Evolutionary conservation across 2,888 invertebrate species (phyloP).

Genomic region (Trilocha varians): DNA sequence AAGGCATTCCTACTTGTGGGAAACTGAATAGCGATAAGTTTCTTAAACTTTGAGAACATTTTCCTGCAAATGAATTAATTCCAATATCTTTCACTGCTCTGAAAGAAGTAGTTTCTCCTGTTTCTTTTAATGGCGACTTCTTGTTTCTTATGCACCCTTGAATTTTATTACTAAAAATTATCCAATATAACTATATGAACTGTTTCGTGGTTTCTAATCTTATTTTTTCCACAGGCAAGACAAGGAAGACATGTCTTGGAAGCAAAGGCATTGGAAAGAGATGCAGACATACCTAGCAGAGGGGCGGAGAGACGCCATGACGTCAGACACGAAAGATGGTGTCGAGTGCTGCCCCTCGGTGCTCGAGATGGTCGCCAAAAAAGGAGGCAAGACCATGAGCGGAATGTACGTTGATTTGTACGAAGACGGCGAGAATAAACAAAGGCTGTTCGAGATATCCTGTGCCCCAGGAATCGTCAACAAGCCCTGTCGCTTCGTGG

Average conservation of each 20-base stretch:
- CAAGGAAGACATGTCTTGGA: slow-evolving; percentile 64
- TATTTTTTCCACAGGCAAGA: slow-evolving; percentile 42
- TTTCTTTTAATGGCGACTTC: no score
- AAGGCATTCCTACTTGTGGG: no score
- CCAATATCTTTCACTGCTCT: no score
- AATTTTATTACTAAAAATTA: no score
- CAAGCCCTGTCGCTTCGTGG: slow-evolving; percentile 83
- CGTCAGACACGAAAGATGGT: slow-evolving; percentile 50
- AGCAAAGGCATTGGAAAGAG: slow-evolving; percentile 75
- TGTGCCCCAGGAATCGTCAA: slow-evolving; percentile 81
- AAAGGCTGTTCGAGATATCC: slow-evolving; percentile 85
- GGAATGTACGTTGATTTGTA: slow-evolving; percentile 83
- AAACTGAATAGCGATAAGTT: no score
- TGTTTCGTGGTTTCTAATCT: no score
- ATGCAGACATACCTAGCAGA: slow-evolving; percentile 77
- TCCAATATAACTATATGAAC: no score
- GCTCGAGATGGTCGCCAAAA: slow-evolving; percentile 83
- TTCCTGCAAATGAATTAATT: no score
- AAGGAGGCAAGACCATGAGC: slow-evolving; percentile 82
- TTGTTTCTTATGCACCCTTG: no score
- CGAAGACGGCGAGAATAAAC: slow-evolving; percentile 78
- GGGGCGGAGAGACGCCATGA: slow-evolving; percentile 22
- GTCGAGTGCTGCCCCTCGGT: slow-evolving; percentile 88
- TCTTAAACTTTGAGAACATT: no score
- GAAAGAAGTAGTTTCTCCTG: no score